phyloP scores from a whole-genome alignment of 2,888 invertebrate genomes.

The Aspidiotus rigidus region DNA sequence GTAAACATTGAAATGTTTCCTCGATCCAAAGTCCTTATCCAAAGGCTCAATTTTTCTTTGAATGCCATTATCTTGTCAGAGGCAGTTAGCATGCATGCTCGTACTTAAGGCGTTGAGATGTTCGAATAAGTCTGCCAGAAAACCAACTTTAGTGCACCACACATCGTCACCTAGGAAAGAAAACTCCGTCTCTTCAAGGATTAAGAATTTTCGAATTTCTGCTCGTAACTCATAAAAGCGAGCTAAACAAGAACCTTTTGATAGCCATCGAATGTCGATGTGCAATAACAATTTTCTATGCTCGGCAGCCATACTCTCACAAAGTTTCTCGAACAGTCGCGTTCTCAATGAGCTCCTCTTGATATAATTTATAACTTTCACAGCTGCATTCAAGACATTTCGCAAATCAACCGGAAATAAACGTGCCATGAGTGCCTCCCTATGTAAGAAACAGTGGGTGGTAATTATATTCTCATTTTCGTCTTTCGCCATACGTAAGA shows the following conservation, averaged over 20 bases:
- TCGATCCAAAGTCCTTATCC: slow-evolving; percentile 11
- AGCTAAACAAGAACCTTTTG: slow-evolving; percentile 35
- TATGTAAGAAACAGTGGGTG: slow-evolving; percentile 32
- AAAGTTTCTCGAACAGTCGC: slow-evolving; percentile 34
- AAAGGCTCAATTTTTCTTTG: slow-evolving; percentile 13
- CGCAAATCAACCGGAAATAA: slow-evolving; percentile 16
- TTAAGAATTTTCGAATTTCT: slow-evolving; percentile 34
- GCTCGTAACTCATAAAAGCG: slow-evolving; percentile 33
- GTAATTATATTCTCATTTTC: slow-evolving; percentile 36
- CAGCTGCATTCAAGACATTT: slow-evolving; percentile 22
- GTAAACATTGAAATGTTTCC: slow-evolving; percentile 9
- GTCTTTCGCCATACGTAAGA: slow-evolving; percentile 35
- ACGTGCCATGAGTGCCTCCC: slow-evolving; percentile 16
- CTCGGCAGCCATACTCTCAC: slow-evolving; percentile 35
- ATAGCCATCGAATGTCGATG: slow-evolving; percentile 36
- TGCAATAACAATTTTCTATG: slow-evolving; percentile 36
- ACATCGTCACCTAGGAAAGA: slow-evolving; percentile 27
- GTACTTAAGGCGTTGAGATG: slow-evolving; percentile 35
- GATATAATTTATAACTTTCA: slow-evolving; percentile 35
- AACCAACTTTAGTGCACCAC: slow-evolving; percentile 35
- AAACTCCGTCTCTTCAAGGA: slow-evolving; percentile 20
- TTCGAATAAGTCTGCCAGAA: slow-evolving; percentile 37
- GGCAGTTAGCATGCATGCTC: slow-evolving; percentile 22
- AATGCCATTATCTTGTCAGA: slow-evolving; percentile 9
- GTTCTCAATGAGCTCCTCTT: slow-evolving; percentile 35